These are phyloP conservation scores for Myripristis jacobus DNA, from an alignment of 2,797 vertebrate genomes.

Conservation along the genomic window DNA sequence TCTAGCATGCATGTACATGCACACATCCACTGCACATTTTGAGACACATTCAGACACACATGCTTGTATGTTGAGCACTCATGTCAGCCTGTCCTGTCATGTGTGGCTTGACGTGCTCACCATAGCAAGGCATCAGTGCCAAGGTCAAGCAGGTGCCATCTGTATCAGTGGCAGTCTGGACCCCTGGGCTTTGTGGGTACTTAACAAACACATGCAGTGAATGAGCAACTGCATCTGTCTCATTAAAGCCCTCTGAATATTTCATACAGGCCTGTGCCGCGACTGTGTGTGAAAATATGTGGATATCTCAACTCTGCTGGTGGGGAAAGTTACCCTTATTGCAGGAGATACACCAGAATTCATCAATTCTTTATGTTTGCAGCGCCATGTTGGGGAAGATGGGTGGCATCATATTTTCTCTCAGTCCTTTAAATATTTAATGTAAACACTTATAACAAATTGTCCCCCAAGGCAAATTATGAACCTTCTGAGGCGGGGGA, in stretches of 20 bases:
- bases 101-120: conserved; percentile 39
- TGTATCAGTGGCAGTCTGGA: conserved; percentile 65
- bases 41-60: conserved; percentile 22
- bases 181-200: conserved; percentile 71
- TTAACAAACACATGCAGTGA: conserved; percentile 77
- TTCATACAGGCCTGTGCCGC: conserved; percentile 65
- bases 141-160: conserved; percentile 77
- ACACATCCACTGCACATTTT: conserved; percentile 17
- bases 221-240: conserved; percentile 76
- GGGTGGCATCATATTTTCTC: conserved; percentile 66
- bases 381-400: conserved; percentile 59
- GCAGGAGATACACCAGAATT: conserved; percentile 63
- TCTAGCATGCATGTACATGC: conserved; percentile 14
- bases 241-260: conserved; percentile 80
- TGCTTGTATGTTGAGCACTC: not conserved
- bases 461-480: conserved; percentile 78
- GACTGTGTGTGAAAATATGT: conserved; percentile 53
- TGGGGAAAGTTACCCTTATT: conserved; percentile 52
- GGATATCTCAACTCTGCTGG: conserved; percentile 43
- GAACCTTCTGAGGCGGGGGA: conserved; percentile 50
- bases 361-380: conserved; percentile 82
- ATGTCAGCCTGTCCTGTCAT: conserved; percentile 27
- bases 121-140: conserved; percentile 57
- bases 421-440: conserved; percentile 80
- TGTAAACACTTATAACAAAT: conserved; percentile 81